A percentile compares a stretch with the other conserved stretches of the same genome.
Evolutionary conservation across 1,140 invertebrate genomes (phyloP).

Genomic region (Saccostrea cuccullata): DNA sequence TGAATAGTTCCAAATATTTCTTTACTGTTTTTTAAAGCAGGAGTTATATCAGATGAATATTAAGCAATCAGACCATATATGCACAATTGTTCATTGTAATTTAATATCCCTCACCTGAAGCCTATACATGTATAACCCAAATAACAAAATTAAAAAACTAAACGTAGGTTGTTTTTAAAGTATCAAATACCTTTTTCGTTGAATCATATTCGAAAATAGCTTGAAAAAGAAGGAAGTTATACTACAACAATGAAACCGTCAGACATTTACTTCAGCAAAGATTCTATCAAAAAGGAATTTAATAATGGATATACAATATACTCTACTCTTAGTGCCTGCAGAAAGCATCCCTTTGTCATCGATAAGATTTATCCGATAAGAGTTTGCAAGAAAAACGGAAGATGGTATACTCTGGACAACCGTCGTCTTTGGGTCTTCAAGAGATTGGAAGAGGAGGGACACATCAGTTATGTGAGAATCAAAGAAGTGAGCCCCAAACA

Average conservation of each 20-base stretch:
- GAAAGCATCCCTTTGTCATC: background rate
- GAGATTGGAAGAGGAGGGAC: slow-evolving; percentile 28
- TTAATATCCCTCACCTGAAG: too few relatives aligned
- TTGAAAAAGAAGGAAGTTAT: background rate
- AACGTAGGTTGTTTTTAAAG: too few relatives aligned
- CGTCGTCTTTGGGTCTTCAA: slow-evolving; percentile 51
- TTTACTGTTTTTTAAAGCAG: too few relatives aligned
- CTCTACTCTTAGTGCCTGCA: slow-evolving; percentile 6
- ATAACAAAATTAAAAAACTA: too few relatives aligned
- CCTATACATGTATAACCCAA: too few relatives aligned
- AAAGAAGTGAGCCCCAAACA: background rate
- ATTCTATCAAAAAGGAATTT: slow-evolving; percentile 37
- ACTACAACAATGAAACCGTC: slow-evolving; percentile 18
- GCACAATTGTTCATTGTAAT: too few relatives aligned
- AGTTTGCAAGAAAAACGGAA: slow-evolving; percentile 24
- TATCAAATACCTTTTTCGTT: background rate
- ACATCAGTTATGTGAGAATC: slow-evolving; percentile 29
- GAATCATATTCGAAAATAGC: background rate
- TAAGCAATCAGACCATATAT: too few relatives aligned
- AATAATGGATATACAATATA: slow-evolving; percentile 38
- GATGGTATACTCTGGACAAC: slow-evolving; percentile 52
- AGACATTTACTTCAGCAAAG: slow-evolving; percentile 39
- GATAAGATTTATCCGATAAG: slow-evolving; percentile 41
- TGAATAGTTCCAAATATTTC: too few relatives aligned
- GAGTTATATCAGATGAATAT: too few relatives aligned